Conservation (phyloP, 2,888 invertebrate genomes). For the Apamea epomidion region DNA sequence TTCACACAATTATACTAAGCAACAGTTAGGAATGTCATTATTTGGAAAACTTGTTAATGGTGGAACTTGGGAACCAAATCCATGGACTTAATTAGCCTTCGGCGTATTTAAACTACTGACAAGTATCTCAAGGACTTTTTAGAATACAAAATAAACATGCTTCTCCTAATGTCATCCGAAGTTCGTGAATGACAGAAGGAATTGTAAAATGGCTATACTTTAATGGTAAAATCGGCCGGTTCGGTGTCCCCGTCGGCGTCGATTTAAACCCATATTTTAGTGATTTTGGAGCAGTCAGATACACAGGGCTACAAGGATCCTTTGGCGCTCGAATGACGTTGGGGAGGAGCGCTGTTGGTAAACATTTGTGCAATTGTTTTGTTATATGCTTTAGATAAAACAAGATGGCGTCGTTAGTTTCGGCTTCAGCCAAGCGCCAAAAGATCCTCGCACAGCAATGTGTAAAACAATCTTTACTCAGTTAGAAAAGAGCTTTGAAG, state of each 20-base stretch:
- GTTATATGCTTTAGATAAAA: background rate
- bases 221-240: background rate
- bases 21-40: constrained; percentile 29
- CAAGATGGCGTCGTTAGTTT: background rate
- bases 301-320: too few relatives aligned
- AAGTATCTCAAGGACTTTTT: background rate
- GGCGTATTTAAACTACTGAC: background rate
- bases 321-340: background rate
- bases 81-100: too few relatives aligned
- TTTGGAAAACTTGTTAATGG: background rate
- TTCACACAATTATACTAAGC: constrained; percentile 3
- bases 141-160: background rate
- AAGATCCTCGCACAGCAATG: background rate
- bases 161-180: background rate
- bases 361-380: background rate
- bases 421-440: background rate
- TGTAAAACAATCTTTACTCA: background rate
- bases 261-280: background rate
- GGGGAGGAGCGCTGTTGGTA: background rate
- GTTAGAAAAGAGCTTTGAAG: background rate
- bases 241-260: background rate
- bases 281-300: background rate
- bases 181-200: too few relatives aligned
- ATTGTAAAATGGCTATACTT: background rate
- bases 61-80: background rate